A percentile compares a stretch with the other conserved stretches of the same genome.
Conservation (phyloP, 2,888 invertebrate genomes). For the Microplitis deprimator region DNA sequence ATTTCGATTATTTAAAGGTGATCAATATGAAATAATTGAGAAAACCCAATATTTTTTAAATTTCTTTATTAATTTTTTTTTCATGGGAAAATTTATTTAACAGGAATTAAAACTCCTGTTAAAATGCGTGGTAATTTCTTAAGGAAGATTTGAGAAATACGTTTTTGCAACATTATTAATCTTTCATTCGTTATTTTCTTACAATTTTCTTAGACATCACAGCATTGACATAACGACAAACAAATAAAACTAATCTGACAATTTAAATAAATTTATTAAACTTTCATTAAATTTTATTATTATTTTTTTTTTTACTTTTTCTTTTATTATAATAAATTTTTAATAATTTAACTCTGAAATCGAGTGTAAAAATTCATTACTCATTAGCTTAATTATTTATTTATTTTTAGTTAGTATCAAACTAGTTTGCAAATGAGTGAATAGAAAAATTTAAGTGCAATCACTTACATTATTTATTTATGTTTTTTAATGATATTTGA, state of each 20-base stretch:
- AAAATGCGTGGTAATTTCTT: slow-evolving; percentile 14
- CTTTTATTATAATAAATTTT: slow-evolving; percentile 17
- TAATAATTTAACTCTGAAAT: neutral
- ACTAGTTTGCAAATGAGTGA: slow-evolving; percentile 18
- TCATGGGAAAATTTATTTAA: slow-evolving; percentile 20
- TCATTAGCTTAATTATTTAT: slow-evolving; percentile 4
- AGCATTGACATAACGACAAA: slow-evolving; percentile 68
- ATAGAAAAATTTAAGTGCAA: slow-evolving; percentile 24
- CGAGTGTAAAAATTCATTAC: slow-evolving; percentile 3
- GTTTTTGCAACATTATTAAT: slow-evolving; percentile 42
- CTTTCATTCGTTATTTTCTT: slow-evolving; percentile 45
- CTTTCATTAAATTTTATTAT: slow-evolving; percentile 3
- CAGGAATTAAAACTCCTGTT: slow-evolving; percentile 7
- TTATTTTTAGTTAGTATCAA: slow-evolving; percentile 7
- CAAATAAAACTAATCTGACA: slow-evolving; percentile 61
- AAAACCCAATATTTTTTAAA: neutral
- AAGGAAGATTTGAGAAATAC: slow-evolving; percentile 27
- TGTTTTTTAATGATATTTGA: slow-evolving; percentile 16
- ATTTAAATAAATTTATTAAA: slow-evolving; percentile 25
- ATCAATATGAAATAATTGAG: neutral
- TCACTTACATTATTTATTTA: neutral
- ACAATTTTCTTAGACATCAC: slow-evolving; percentile 67
- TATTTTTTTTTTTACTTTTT: slow-evolving; percentile 34
- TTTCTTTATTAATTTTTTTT: slow-evolving; percentile 21
- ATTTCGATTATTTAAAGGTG: too few species aligned